These are phyloP conservation scores for Lepisosteus oculatus DNA, from an alignment of 2,113 vertebrate genomes.

Conservation along the genomic window DNA sequence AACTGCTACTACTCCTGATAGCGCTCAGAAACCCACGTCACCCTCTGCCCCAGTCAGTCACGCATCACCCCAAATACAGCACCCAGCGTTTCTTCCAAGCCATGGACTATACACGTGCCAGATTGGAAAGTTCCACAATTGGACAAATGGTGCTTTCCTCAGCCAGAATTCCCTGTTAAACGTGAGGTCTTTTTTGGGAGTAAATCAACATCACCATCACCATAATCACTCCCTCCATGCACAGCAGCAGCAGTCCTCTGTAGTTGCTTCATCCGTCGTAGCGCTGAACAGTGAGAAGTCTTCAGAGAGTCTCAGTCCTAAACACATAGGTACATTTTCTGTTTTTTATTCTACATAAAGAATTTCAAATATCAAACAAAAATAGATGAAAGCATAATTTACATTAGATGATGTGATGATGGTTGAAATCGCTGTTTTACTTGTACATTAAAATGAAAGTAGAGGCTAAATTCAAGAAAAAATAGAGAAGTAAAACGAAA, in stretches of 20 bases:
- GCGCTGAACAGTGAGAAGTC: constrained; percentile 76
- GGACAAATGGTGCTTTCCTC: constrained; percentile 95
- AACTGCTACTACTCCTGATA: constrained; percentile 92
- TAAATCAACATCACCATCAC: constrained; percentile 73
- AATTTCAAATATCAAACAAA: too few species aligned
- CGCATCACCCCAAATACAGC: constrained; percentile 78
- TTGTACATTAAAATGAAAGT: too few species aligned
- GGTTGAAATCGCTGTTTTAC: too few species aligned
- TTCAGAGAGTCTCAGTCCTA: constrained; percentile 81
- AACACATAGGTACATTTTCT: constrained; percentile 82
- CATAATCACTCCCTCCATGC: constrained; percentile 75
- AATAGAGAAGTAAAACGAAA: too few species aligned
- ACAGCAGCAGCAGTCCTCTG: constrained; percentile 73
- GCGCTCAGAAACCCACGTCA: constrained; percentile 81
- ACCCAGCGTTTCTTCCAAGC: constrained; percentile 93
- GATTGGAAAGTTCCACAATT: constrained; percentile 98
- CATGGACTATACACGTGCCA: constrained; percentile 98
- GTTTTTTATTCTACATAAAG: too few species aligned
- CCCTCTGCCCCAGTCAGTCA: constrained; percentile 68
- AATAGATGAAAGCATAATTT: too few species aligned
- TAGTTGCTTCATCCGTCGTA: constrained; percentile 70
- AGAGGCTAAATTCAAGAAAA: too few species aligned
- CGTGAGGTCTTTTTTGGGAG: constrained; percentile 90
- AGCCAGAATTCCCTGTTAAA: constrained; percentile 93
- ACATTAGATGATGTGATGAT: too few species aligned